A percentile compares a stretch with the other conserved stretches of the same genome.
Conservation (phyloP, 2,797 vertebrate genomes). For the Falco berigora region DNA sequence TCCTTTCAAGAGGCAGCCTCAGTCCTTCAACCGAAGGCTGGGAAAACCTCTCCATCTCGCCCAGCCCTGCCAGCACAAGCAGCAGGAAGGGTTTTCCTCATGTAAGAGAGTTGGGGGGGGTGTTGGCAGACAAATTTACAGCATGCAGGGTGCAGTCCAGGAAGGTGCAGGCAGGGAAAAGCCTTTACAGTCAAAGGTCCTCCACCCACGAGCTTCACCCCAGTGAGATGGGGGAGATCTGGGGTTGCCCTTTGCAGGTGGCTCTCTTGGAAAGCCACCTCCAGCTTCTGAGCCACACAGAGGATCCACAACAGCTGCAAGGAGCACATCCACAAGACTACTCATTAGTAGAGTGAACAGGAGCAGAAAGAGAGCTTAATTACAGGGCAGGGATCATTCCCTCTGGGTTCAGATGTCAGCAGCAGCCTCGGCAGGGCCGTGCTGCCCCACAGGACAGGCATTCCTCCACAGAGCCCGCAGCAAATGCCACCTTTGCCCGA, state of each 20-base stretch:
- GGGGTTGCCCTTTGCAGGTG: not conserved
- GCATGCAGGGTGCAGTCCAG: not conserved
- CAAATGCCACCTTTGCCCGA: not conserved
- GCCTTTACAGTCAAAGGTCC: not conserved
- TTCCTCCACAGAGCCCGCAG: rapidly evolving
- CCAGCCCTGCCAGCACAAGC: not conserved
- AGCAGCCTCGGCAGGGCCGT: rapidly evolving
- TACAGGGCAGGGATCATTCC: not conserved
- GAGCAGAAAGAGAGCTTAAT: not conserved
- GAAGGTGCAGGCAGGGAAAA: not conserved
- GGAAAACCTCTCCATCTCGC: not conserved
- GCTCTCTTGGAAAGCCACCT: not conserved
- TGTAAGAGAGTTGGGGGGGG: not conserved
- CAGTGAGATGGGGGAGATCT: not conserved
- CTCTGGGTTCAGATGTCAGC: not conserved
- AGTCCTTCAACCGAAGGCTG: not conserved
- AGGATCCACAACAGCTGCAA: not conserved
- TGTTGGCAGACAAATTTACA: not conserved
- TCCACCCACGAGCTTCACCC: not conserved
- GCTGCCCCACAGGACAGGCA: not conserved
- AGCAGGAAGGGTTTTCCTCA: not conserved
- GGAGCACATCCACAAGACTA: not conserved
- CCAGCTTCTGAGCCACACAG: not conserved
- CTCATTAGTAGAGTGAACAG: not conserved
- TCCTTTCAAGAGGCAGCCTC: not conserved